These are phyloP conservation scores for Tupaia tana DNA, from an alignment of 2,113 vertebrate genomes.

Conservation along the genomic window DNA sequence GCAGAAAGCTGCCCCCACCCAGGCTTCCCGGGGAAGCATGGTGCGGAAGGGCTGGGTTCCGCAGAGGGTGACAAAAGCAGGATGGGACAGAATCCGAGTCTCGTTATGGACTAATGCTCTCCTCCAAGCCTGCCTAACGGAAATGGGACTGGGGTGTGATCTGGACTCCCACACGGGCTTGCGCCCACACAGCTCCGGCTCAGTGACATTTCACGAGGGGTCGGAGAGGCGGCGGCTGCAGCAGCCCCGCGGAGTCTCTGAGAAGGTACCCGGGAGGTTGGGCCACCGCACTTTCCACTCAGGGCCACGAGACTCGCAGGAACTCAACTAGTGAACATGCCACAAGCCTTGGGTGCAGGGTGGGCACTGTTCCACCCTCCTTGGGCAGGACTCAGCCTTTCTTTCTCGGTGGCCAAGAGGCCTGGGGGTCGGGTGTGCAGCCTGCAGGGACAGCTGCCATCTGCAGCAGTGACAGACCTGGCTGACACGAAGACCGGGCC, in stretches of 20 bases:
- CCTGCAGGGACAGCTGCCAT: not conserved
- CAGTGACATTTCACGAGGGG: not conserved
- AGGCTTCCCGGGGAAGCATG: not conserved
- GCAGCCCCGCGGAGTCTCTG: accelerated
- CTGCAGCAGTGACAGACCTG: not conserved
- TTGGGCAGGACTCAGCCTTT: not conserved
- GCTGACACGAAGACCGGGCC: too few species aligned
- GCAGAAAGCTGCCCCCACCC: not conserved
- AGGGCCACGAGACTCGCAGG: not conserved
- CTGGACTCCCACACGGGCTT: not conserved
- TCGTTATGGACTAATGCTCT: accelerated
- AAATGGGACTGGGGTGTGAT: accelerated
- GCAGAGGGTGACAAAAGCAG: not conserved
- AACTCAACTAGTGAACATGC: not conserved
- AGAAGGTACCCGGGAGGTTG: not conserved
- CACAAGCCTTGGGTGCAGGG: not conserved
- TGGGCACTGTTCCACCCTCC: not conserved
- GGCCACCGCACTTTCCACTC: accelerated
- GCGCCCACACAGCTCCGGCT: not conserved
- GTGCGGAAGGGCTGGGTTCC: not conserved
- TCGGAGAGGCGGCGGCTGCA: not conserved
- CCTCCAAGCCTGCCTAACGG: not conserved
- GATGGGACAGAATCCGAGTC: too few species aligned
- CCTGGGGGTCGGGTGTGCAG: too few species aligned
- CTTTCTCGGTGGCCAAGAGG: not conserved